A percentile compares a stretch with the other conserved stretches of the same genome.
These are phyloP conservation scores for Telmatherina bonti DNA, from an alignment of 2,797 vertebrate species.

Conservation along the genomic window DNA sequence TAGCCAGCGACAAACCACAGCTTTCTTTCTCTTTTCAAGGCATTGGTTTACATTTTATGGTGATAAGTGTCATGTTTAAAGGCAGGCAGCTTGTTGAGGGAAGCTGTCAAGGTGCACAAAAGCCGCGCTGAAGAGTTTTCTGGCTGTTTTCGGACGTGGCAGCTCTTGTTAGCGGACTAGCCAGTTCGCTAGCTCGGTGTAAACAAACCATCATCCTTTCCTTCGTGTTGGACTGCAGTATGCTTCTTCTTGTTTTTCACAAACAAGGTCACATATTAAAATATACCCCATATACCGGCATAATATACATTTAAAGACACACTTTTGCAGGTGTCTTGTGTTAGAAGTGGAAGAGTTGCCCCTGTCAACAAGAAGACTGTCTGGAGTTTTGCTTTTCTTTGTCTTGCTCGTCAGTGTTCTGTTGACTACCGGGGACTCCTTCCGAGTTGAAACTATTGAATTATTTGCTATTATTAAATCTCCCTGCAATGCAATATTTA, in stretches of 20 bases:
- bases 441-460: constrained; percentile 9
- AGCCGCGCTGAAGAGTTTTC: constrained; percentile 53
- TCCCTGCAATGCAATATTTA: neutral
- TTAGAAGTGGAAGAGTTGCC: constrained; percentile 15
- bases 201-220: constrained; percentile 73
- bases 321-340: constrained; percentile 4
- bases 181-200: constrained; percentile 75
- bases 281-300: neutral
- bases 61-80: constrained; percentile 2
- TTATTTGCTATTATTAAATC: neutral
- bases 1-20: constrained; percentile 50
- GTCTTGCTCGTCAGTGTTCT: constrained; percentile 61
- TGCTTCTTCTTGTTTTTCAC: neutral
- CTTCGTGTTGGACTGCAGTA: constrained; percentile 37
- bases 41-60: neutral
- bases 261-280: neutral
- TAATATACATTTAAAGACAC: neutral
- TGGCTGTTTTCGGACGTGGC: constrained; percentile 56
- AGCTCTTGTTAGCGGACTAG: constrained; percentile 70
- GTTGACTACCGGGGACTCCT: constrained; percentile 35
- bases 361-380: constrained; percentile 46
- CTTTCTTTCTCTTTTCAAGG: constrained; percentile 13
- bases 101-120: constrained; percentile 62
- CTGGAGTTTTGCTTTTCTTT: constrained; percentile 75
- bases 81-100: neutral